Conservation (phyloP, 2,888 invertebrate species). For the Chalcosyrphus nemorum region DNA sequence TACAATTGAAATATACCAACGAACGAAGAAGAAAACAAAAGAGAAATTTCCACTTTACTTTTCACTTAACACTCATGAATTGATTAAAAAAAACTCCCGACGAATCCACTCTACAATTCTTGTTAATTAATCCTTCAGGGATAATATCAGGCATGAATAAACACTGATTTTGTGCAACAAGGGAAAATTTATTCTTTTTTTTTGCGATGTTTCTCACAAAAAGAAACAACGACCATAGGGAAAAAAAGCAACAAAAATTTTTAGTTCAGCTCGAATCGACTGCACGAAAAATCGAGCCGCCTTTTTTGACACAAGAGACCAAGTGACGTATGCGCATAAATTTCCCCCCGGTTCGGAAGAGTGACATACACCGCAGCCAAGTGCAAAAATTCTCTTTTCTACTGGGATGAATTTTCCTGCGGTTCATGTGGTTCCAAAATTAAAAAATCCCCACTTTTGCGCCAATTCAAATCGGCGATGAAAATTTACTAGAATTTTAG, state of each 20-base stretch:
- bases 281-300: conserved; percentile 59
- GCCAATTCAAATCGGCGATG: conserved; percentile 32
- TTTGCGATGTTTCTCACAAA: background rate
- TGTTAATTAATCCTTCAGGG: background rate
- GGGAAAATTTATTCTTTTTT: conserved; percentile 2
- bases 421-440: background rate
- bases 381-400: conserved; percentile 15
- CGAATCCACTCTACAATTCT: background rate
- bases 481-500: background rate
- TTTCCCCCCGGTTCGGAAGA: conserved; percentile 52
- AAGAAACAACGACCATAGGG: background rate
- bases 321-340: conserved; percentile 49
- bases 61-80: conserved; percentile 22
- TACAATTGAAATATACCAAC: conserved; percentile 9
- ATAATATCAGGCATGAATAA: background rate
- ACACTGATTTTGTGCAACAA: conserved; percentile 24
- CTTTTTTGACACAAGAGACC: conserved; percentile 59
- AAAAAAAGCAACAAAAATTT: conserved; percentile 1
- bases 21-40: no score
- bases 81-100: background rate
- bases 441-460: conserved; percentile 6
- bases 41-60: background rate
- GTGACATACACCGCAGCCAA: conserved; percentile 5
- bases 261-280: conserved; percentile 43
- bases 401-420: conserved; percentile 27